These are phyloP conservation scores for Theodoxus fluviatilis DNA, from an alignment of 2,888 invertebrate genomes.

Conservation along the genomic window DNA sequence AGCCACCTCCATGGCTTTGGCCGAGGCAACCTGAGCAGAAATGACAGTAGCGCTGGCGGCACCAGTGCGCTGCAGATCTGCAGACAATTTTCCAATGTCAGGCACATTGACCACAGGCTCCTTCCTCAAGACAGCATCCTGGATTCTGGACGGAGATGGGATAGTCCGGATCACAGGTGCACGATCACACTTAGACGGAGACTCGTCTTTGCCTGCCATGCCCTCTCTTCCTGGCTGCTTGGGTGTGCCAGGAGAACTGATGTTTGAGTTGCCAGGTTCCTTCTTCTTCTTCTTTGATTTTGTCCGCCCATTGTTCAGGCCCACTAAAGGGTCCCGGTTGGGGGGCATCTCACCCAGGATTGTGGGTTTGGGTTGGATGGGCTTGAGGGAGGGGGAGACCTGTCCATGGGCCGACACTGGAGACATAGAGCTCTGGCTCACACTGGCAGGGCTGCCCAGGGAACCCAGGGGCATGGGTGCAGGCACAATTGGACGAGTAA, in stretches of 20 bases:
- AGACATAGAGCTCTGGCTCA: slow-evolving; percentile 44
- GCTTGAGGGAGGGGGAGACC: slow-evolving; percentile 56
- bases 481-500: slow-evolving; percentile 59
- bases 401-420: slow-evolving; percentile 50
- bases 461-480: slow-evolving; percentile 50
- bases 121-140: slow-evolving; percentile 26
- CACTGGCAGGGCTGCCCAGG: slow-evolving; percentile 42
- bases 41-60: no score
- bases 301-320: slow-evolving; percentile 61
- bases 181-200: slow-evolving; percentile 37
- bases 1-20: no score
- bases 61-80: slow-evolving; percentile 16
- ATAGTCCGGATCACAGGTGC: slow-evolving; percentile 48
- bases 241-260: no score
- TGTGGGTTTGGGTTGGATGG: slow-evolving; percentile 65
- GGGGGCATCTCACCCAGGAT: slow-evolving; percentile 60
- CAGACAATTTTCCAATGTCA: no score
- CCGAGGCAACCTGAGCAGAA: no score
- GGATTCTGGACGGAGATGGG: slow-evolving; percentile 57
- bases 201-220: slow-evolving; percentile 37
- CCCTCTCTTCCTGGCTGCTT: slow-evolving; percentile 38
- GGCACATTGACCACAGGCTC: slow-evolving; percentile 13
- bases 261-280: no score
- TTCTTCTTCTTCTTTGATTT: slow-evolving; percentile 61
- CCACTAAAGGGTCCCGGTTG: slow-evolving; percentile 56